These are phyloP conservation scores for Platysternon megacephalum DNA, from an alignment of 2,113 vertebrate species.

Conservation along the genomic window DNA sequence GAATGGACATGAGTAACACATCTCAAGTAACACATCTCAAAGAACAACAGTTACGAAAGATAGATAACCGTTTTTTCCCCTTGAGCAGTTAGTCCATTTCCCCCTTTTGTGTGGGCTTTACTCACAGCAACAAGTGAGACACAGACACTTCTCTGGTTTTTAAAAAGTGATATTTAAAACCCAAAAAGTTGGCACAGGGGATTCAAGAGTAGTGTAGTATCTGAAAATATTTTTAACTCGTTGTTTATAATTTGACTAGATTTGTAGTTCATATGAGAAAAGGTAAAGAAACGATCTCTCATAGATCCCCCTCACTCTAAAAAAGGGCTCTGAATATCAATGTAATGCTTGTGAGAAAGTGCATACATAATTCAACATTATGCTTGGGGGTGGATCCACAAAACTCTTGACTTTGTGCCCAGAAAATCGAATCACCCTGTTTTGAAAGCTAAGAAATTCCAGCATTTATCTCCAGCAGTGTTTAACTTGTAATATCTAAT, in stretches of 20 bases:
- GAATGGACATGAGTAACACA: no score
- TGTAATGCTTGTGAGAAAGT: rapidly evolving
- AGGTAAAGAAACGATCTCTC: neutral
- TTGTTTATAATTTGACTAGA: neutral
- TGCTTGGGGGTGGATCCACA: neutral
- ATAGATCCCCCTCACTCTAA: neutral
- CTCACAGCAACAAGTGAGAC: neutral
- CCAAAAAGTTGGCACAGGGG: neutral
- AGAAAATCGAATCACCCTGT: neutral
- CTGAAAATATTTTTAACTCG: neutral
- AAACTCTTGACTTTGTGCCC: neutral
- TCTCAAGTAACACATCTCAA: no score
- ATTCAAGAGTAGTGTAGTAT: neutral
- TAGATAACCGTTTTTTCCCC: no score
- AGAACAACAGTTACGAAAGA: no score
- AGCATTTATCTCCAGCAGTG: neutral
- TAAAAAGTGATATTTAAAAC: neutral
- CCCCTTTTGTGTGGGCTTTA: neutral
- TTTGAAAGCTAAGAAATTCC: neutral
- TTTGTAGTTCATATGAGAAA: neutral
- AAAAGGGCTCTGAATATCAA: rapidly evolving
- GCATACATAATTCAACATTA: rapidly evolving
- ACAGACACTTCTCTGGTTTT: neutral
- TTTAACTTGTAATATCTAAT: neutral
- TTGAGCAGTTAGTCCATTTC: neutral